Evolutionary conservation across 2,113 vertebrate species (phyloP).

Genomic region (Antigone vipio): DNA sequence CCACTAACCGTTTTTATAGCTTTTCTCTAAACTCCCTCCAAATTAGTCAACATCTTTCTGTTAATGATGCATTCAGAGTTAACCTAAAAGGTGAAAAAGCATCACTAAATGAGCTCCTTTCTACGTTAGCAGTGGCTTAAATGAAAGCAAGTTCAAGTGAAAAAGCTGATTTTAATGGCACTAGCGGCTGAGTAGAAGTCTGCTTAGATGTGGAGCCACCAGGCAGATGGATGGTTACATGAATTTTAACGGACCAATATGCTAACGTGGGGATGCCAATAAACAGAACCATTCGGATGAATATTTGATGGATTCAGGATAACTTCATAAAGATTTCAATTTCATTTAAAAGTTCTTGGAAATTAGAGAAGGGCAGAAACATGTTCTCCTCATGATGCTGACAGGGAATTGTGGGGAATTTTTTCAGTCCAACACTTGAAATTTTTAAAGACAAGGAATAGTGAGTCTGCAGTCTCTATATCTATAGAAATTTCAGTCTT

Average conservation of each 20-base stretch:
- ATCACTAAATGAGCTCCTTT: constrained; percentile 40
- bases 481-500: neutral
- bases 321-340: neutral
- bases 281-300: neutral
- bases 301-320: constrained; percentile 2
- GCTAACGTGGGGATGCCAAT: constrained; percentile 1
- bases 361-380: neutral
- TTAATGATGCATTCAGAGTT: constrained; percentile 61
- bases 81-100: constrained; percentile 51
- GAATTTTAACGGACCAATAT: neutral
- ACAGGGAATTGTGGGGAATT: fast-evolving
- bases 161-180: constrained; percentile 6
- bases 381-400: neutral
- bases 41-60: constrained; percentile 62
- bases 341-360: neutral
- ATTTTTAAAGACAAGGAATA: neutral
- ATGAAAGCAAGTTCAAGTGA: constrained; percentile 42
- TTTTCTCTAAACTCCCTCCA: constrained; percentile 57
- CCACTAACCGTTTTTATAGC: neutral
- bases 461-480: neutral
- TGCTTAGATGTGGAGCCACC: neutral
- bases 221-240: neutral
- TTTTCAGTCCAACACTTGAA: neutral
- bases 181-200: neutral
- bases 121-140: neutral